Base-by-base conservation (phyloP, 2,113 vertebrate species). In the Pao palembangensis region DNA sequence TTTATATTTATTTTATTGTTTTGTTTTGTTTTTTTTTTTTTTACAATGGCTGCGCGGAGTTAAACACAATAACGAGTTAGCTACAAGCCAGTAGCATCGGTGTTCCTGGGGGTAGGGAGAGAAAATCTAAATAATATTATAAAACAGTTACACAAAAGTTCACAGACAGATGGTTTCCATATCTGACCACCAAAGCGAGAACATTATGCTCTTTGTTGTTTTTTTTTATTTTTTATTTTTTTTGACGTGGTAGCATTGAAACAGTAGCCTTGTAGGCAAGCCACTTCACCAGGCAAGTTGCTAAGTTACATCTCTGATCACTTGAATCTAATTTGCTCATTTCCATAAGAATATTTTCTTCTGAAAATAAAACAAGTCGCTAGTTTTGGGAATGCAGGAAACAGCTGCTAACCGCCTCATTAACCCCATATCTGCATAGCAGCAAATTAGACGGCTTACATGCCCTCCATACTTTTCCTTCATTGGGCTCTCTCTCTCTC, bases 241-340 rank as follows among this genome's bases (percentile, higher is more conserved):
- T 5, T 34, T 38, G 11, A 12, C 10, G 10, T 38, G 34, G 8
- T 38, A 38, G 10, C 34, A 12, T 38, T 38, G 34, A 38, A 38
- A 38, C 34, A 1, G 64, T 17, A 57, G 38, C 19, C 41, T 68
- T 75, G 70, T 77, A 72, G 68, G 62, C 61, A 62, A 73, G 67
- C 55, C 76, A 67, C 60, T 53, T 55, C 49, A 46, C 64, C 63
- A 55, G 67, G 69, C 63, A 58, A 52, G 18, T 65, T 71, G 75
- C 60, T 78, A 80, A 61, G 64, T 78, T 78, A 78, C 80, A 80
- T 68, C 75, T 60, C 64, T 64, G 61, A 69, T 78, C 66, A n/a
- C 65, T 55, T 70, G 58, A 28, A 28, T 28, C 25, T 28, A 4
- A 7, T 28, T 28, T 28, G 52, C 42, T 70, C 70, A 61, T 75